Conservation (phyloP, 2,797 vertebrate species). For the Poecilia wingei region DNA sequence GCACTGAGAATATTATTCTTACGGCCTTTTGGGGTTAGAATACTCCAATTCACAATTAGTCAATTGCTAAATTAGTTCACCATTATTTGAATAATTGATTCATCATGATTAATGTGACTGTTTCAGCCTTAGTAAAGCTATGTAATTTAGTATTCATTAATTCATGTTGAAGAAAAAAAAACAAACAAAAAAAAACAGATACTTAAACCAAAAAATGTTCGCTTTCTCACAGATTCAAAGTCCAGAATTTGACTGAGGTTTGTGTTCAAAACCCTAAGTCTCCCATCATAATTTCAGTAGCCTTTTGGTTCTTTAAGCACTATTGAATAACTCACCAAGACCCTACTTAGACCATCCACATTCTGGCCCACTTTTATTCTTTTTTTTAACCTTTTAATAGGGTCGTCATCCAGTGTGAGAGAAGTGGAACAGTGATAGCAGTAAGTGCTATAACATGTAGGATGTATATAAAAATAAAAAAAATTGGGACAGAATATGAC, state of each 20-base stretch:
- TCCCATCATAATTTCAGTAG: not conserved
- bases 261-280: not conserved
- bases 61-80: too few species aligned
- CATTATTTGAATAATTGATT: too few species aligned
- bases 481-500: not conserved
- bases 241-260: not conserved
- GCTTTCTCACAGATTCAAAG: not conserved
- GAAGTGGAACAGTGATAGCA: constrained; percentile 1
- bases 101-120: too few species aligned
- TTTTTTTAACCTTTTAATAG: not conserved
- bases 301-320: not conserved
- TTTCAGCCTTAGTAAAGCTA: not conserved
- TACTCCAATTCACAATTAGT: too few species aligned
- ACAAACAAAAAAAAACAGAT: not conserved
- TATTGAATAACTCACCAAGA: not conserved
- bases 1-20: too few species aligned
- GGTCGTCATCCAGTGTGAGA: not conserved
- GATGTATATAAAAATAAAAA: not conserved
- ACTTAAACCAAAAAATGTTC: not conserved
- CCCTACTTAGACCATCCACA: not conserved
- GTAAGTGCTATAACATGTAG: not conserved
- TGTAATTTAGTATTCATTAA: not conserved
- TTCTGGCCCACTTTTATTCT: not conserved
- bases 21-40: too few species aligned
- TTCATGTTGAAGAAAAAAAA: not conserved